Evolutionary conservation across 1,140 invertebrate species (phyloP).

Genomic region (Mizuhopecten yessoensis): DNA sequence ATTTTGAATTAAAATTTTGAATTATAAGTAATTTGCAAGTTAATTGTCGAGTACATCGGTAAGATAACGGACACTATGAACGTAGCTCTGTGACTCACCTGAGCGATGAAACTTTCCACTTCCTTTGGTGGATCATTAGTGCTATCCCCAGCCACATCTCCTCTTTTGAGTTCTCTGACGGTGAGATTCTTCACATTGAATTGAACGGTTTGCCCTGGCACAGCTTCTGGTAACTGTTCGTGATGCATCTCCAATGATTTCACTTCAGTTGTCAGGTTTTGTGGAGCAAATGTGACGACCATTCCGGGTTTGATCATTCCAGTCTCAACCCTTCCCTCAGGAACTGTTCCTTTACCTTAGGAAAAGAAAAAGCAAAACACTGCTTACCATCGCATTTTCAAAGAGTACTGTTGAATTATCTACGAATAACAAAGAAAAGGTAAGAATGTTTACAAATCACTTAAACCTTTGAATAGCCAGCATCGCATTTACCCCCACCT

Average conservation of each 20-base stretch:
- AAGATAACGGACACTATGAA: no score
- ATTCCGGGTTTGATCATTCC: slow-evolving; percentile 98
- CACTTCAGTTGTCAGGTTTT: slow-evolving; percentile 98
- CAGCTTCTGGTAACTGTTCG: slow-evolving; percentile 96
- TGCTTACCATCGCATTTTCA: no score
- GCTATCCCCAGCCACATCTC: slow-evolving; percentile 98
- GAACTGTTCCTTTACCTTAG: slow-evolving; percentile 99
- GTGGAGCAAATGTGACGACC: slow-evolving; percentile 97
- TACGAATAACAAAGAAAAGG: no score
- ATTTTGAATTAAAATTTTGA: no score
- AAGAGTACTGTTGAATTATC: no score
- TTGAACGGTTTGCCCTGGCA: slow-evolving; percentile 99
- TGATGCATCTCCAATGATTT: slow-evolving; percentile 99
- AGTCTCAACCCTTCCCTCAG: slow-evolving; percentile 99
- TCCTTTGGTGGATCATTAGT: slow-evolving; percentile 97
- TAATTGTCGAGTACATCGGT: no score
- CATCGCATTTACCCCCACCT: no score
- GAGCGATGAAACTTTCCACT: slow-evolving; percentile 87
- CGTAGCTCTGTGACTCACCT: no score
- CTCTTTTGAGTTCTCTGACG: slow-evolving; percentile 98
- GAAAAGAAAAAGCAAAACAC: slow-evolving; percentile 50
- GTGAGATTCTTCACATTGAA: slow-evolving; percentile 99
- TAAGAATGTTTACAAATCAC: no score
- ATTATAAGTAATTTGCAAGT: no score
- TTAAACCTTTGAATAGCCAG: no score